Evolutionary conservation across 2,797 vertebrate genomes (phyloP).

Genomic region (Phyllotis vaccarum): DNA sequence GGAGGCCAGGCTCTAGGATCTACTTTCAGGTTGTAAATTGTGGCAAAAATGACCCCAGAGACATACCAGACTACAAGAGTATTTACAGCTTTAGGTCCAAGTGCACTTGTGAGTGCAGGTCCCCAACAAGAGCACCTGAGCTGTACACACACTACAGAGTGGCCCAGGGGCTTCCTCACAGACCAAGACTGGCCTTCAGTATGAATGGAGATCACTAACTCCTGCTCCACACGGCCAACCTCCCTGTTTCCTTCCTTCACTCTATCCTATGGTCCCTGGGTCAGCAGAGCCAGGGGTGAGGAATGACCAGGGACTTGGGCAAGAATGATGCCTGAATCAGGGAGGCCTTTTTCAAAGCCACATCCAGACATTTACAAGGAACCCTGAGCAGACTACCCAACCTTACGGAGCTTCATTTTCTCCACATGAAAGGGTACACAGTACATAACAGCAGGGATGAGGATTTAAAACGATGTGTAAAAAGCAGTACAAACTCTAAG

Average conservation of each 20-base stretch:
- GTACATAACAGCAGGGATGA: background rate
- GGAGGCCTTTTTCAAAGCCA: background rate
- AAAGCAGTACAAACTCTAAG: background rate
- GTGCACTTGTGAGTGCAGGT: background rate
- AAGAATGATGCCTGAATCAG: background rate
- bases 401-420: background rate
- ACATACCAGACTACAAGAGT: background rate
- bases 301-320: background rate
- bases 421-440: background rate
- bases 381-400: background rate
- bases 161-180: background rate
- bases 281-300: background rate
- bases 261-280: background rate
- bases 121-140: background rate
- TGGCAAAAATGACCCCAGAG: background rate
- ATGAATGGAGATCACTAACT: background rate
- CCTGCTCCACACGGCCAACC: background rate
- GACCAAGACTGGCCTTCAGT: too few species aligned
- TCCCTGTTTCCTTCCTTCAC: background rate
- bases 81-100: rapidly evolving
- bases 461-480: background rate
- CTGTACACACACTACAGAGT: rapidly evolving
- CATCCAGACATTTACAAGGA: background rate
- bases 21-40: background rate
- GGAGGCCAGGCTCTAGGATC: background rate